These are phyloP conservation scores for Falco rusticolus DNA, from an alignment of 2,797 vertebrate species.

Conservation along the genomic window DNA sequence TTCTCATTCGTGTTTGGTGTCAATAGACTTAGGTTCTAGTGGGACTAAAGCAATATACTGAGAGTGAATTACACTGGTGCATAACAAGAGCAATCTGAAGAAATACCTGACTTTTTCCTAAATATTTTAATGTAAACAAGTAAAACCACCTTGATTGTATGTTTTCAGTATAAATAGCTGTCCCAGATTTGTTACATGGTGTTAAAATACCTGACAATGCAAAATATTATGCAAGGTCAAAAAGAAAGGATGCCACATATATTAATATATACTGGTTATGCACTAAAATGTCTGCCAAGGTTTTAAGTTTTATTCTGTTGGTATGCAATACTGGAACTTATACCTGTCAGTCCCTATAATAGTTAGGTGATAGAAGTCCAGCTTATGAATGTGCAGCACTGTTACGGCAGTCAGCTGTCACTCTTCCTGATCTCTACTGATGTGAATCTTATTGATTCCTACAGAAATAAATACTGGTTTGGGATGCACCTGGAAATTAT, in stretches of 20 bases:
- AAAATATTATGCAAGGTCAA: not conserved
- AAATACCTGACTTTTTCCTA: not conserved
- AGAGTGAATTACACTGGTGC: not conserved
- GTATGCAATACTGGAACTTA: not conserved
- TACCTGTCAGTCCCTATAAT: not conserved
- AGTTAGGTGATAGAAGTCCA: not conserved
- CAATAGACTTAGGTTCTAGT: not conserved
- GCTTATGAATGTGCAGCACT: not conserved
- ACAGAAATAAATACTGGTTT: not conserved
- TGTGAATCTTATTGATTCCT: not conserved
- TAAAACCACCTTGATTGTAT: not conserved
- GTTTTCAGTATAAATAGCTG: not conserved
- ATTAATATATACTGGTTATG: not conserved
- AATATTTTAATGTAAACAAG: not conserved
- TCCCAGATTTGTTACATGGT: not conserved
- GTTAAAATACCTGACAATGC: not conserved
- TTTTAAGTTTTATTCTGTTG: not conserved
- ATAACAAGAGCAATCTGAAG: not conserved
- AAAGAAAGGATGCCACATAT: not conserved
- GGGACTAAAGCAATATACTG: not conserved
- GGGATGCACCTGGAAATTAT: not conserved
- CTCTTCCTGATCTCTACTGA: not conserved
- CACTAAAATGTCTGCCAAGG: not conserved
- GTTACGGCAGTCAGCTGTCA: not conserved
- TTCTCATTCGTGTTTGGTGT: not conserved